Percentiles rank a stretch among this genome's conserved stretches.
Evolutionary conservation across 2,888 invertebrate species (phyloP).

Genomic region (Sphecodes monilicornis): DNA sequence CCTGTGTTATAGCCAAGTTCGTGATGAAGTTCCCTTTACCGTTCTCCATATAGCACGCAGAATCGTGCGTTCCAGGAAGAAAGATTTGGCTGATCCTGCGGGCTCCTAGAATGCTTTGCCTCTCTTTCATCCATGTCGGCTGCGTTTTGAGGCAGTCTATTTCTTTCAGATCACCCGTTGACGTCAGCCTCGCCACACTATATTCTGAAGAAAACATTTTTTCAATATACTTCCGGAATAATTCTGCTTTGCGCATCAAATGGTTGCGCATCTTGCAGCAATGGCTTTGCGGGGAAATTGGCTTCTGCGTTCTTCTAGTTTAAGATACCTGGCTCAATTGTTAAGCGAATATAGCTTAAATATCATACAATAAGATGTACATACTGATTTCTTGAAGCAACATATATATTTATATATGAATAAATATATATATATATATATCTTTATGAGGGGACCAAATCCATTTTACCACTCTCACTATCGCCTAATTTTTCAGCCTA

Average conservation of each 20-base stretch:
- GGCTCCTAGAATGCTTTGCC: slow-evolving; percentile 83
- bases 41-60: slow-evolving; percentile 86
- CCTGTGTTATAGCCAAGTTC: slow-evolving; percentile 86
- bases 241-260: not conserved
- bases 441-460: too few species aligned
- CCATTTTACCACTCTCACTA: too few species aligned
- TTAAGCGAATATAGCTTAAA: too few species aligned
- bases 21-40: slow-evolving; percentile 81
- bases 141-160: slow-evolving; percentile 85
- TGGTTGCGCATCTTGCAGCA: too few species aligned
- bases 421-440: too few species aligned
- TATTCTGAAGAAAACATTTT: slow-evolving; percentile 66
- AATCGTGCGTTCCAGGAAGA: slow-evolving; percentile 90
- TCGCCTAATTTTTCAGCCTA: too few species aligned
- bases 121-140: slow-evolving; percentile 87
- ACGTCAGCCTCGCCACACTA: slow-evolving; percentile 72
- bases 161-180: slow-evolving; percentile 78
- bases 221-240: not conserved
- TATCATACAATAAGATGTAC: too few species aligned
- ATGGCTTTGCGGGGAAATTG: too few species aligned
- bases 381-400: too few species aligned
- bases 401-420: too few species aligned
- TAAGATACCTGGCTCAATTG: too few species aligned
- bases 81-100: slow-evolving; percentile 86
- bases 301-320: too few species aligned